Conservation (phyloP, 2,113 vertebrate species). For the Podarcis cretensis region DNA sequence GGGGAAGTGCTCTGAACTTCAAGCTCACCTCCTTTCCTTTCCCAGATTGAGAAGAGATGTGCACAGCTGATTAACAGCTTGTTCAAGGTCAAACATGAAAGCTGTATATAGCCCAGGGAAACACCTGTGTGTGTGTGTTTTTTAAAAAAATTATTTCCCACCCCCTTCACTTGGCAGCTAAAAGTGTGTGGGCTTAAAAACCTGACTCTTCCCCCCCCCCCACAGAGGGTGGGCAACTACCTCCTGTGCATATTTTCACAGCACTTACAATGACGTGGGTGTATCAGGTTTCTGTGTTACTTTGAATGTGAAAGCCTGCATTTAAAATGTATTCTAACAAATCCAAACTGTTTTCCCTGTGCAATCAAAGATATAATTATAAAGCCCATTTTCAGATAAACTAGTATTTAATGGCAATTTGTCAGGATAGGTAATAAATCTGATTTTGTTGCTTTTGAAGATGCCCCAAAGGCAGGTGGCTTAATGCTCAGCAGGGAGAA, state of each 20-base stretch:
- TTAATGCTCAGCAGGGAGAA: too few species aligned
- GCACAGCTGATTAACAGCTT: too few species aligned
- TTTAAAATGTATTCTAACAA: constrained; percentile 62
- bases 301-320: constrained; percentile 53
- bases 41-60: too few species aligned
- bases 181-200: neutral
- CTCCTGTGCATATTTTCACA: constrained; percentile 52
- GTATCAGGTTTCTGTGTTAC: constrained; percentile 29
- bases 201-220: neutral
- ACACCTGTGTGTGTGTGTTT: too few species aligned
- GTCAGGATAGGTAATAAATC: constrained; percentile 59
- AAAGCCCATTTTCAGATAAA: constrained; percentile 68
- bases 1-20: too few species aligned
- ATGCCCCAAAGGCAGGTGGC: too few species aligned
- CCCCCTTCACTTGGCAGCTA: neutral
- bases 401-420: constrained; percentile 66
- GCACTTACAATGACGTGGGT: constrained; percentile 44
- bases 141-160: too few species aligned
- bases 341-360: constrained; percentile 60
- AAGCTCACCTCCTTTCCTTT: too few species aligned
- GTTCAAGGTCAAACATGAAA: too few species aligned
- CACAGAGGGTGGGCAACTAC: constrained; percentile 54
- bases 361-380: constrained; percentile 73
- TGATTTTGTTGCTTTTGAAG: constrained; percentile 7
- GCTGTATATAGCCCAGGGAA: too few species aligned